Percentiles rank a stretch among this genome's conserved stretches.
These are phyloP conservation scores for Drosophila lini DNA, from an alignment of 1,140 invertebrate species.

Conservation along the genomic window DNA sequence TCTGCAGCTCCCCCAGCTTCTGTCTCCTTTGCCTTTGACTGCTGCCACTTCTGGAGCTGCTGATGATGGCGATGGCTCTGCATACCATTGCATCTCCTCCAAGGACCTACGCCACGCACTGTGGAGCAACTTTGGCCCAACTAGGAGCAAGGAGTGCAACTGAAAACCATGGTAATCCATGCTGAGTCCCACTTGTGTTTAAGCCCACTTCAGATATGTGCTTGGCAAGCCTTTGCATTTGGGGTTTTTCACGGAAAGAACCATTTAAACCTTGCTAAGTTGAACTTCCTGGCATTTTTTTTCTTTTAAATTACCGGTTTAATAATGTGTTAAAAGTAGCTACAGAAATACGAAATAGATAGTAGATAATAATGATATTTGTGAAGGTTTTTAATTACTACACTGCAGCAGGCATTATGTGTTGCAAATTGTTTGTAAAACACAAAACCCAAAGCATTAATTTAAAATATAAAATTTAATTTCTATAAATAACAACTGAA, in stretches of 20 bases:
- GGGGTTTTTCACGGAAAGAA: neutral
- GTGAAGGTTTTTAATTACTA: too few species aligned
- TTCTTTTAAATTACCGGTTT: too few species aligned
- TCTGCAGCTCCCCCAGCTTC: conserved; percentile 7
- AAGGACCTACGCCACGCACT: conserved; percentile 9
- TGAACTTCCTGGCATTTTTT: too few species aligned
- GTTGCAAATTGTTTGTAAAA: too few species aligned
- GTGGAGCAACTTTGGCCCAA: conserved; percentile 3
- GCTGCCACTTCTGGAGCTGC: conserved; percentile 23
- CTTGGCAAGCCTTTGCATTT: neutral
- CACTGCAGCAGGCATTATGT: too few species aligned
- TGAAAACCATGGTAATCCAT: neutral
- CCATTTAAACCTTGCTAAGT: neutral
- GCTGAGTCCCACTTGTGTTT: neutral
- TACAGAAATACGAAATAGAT: too few species aligned
- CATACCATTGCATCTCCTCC: conserved; percentile 18
- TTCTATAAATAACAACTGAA: too few species aligned
- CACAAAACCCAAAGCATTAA: too few species aligned
- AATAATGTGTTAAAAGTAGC: too few species aligned
- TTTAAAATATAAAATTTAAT: too few species aligned
- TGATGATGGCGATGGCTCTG: conserved; percentile 19
- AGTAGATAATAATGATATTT: too few species aligned
- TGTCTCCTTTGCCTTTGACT: conserved; percentile 23
- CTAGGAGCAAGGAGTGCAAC: neutral
- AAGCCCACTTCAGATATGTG: conserved; percentile 1